Evolutionary conservation across 2,113 vertebrate species (phyloP).

Genomic region (Pachyramphus minor): DNA sequence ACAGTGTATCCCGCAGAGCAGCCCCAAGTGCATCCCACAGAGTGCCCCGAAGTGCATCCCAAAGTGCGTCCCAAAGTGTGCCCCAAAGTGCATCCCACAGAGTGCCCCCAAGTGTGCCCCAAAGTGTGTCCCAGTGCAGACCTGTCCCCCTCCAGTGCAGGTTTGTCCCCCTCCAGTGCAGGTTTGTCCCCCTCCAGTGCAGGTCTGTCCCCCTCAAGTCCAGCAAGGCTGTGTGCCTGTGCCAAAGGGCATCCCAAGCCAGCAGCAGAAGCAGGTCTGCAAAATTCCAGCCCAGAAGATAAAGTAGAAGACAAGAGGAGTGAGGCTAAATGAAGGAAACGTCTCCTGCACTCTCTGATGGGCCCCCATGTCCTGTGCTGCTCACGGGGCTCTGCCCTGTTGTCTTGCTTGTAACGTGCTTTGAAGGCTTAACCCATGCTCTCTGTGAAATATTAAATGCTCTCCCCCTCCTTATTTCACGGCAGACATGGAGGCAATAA

Average conservation of each 20-base stretch:
- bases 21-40: neutral
- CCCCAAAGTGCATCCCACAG: no score
- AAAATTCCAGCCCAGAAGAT: neutral
- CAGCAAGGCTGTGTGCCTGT: neutral
- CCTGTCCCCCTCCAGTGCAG: neutral
- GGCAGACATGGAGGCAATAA: constrained; percentile 9
- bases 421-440: neutral
- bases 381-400: neutral
- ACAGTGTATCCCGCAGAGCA: fast-evolving
- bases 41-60: neutral
- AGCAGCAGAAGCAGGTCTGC: constrained; percentile 20
- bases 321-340: fast-evolving
- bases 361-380: fast-evolving
- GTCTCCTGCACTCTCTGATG: neutral
- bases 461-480: neutral
- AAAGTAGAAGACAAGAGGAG: neutral
- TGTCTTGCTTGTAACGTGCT: neutral
- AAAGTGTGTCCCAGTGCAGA: neutral
- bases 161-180: neutral
- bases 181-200: neutral
- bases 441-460: neutral
- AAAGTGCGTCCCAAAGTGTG: neutral
- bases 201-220: neutral
- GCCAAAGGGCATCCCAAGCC: neutral
- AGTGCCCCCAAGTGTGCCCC: neutral